These are phyloP conservation scores for Nymphicus hollandicus DNA, from an alignment of 2,113 vertebrate species.

Conservation along the genomic window DNA sequence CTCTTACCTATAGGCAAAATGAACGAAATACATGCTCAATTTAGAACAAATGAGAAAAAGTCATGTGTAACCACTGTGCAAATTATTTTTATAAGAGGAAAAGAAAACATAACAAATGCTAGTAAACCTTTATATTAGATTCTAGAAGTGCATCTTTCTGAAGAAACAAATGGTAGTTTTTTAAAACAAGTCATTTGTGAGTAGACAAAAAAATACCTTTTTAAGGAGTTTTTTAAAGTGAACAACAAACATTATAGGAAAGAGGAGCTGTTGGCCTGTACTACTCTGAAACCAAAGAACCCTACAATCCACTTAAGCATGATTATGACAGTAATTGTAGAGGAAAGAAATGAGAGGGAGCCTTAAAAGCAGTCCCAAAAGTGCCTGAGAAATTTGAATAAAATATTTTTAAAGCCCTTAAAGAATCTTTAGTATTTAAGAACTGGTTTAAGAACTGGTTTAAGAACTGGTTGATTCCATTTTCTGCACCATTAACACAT, in stretches of 20 bases:
- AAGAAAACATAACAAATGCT: constrained; percentile 41
- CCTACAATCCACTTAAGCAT: neutral
- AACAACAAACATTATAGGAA: neutral
- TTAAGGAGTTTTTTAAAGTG: constrained; percentile 24
- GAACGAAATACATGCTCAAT: constrained; percentile 46
- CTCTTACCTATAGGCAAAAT: constrained; percentile 40
- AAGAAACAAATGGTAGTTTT: constrained; percentile 16
- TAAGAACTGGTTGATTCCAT: neutral
- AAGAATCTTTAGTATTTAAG: neutral
- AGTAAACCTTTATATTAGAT: constrained; percentile 24
- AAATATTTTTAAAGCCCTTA: neutral
- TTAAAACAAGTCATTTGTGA: constrained; percentile 6
- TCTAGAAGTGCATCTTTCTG: constrained; percentile 19
- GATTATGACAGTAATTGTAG: neutral
- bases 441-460: too few species aligned
- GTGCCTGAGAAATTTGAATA: neutral
- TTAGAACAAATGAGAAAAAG: constrained; percentile 69
- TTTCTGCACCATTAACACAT: constrained; percentile 33
- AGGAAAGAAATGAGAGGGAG: neutral
- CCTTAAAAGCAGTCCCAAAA: neutral
- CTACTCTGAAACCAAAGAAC: neutral
- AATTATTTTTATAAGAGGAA: constrained; percentile 45
- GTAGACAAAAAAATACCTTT: constrained; percentile 30
- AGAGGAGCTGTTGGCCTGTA: neutral
- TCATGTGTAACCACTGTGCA: constrained; percentile 42